Base-by-base conservation (phyloP, 35 echinoderm and acorn worm genomes). In the Chiridota heheva region DNA sequence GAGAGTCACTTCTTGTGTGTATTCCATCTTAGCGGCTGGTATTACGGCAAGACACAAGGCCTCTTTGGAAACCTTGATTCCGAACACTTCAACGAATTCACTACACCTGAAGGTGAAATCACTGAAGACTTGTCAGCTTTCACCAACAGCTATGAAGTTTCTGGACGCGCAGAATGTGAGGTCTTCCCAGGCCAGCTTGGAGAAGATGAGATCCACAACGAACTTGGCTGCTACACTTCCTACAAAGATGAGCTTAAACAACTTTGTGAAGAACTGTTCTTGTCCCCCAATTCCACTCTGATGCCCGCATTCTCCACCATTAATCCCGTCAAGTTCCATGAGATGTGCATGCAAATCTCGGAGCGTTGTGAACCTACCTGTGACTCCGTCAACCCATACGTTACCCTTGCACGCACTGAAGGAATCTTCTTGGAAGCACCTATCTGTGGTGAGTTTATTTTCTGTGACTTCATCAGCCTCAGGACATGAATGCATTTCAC, bases 1-100 rank as follows among this genome's bases (percentile, higher is more conserved):
- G 29, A 72, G 2, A 66, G 69, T 13, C 17, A 80, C 66, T 81
- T 80, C 73, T 61, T 84, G 31, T 97, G 94, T 60, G 61, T 84
- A 38, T 66, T 91, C 72, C 77, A 71, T 17, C 73, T 91, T 18
- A 97, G 94, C 65, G 79, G 80, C 6, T 97, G 94, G 94, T 97
- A 97, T 76, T 85, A 87, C 63, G 73, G 73, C 78, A 91, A 91
- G 85, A 91, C 94, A 41, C 94, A 82, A 20, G 94, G 94, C 36
- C 83, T 97, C 58, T 75, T 97, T 30, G 94, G 94, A 18, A 97
- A 86, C 63, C 31, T 85, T 5, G 85, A 91, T 55, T 60, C 51
- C 5, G 89, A 97, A 44, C 40, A 76, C 32, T 47, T 58, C 45
- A 91, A 83, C 24, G 89, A 97, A 8, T 43, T 82, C 25, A 67